Evolutionary conservation across 2,797 vertebrate species (phyloP), one percentile per base, ranked within the genome.

Genomic region (Vespertilio murinus): DNA sequence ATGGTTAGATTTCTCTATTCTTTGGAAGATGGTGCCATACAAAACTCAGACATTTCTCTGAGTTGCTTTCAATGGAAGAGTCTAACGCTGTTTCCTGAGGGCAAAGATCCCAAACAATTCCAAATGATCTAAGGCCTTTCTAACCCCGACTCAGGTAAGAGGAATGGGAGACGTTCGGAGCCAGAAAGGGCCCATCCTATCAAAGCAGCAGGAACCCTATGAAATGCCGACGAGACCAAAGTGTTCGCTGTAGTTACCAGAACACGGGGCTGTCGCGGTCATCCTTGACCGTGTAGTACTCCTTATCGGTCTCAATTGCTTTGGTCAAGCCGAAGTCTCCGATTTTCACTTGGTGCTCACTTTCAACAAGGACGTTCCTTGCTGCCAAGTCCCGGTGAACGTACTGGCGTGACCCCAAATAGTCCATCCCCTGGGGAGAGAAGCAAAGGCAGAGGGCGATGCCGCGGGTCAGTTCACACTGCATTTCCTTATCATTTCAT

Each of bases 321-420:
- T 99, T 99, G 78, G 99, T 99, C 95, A 99, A 98, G 11, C 99
- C 99, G 0, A 99, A 99, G 95, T 99, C 99, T 59, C 99, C 99
- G 0, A 99, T 99, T 98, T 99, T 99, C 95, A 99, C 99, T 4
- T 98, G 99, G 93, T 98, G 98, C 97, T 99, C 99, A 0, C 99
- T 99, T 96, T 99, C 99, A 49, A 99, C 99, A 0, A 99, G 98
- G 77, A 99, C 99, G 0, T 99, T 99, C 14, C 99, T 98, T 1
- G 99, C 99, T 16, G 99, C 99, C 75, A 99, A 97, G 97, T 99
- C 99, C 4, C 99, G 98, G 98, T 99, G 99, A 97, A 99, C 99
- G 2, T 99, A 99, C 88, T 99, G 99, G 16, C 97, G 33, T 77
- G 99, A 99, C 65, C 99, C 99, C 97, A 99, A 77, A 73, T 99